Evolutionary conservation across 2,888 invertebrate species (phyloP).

Genomic region (Leucoma salicis): DNA sequence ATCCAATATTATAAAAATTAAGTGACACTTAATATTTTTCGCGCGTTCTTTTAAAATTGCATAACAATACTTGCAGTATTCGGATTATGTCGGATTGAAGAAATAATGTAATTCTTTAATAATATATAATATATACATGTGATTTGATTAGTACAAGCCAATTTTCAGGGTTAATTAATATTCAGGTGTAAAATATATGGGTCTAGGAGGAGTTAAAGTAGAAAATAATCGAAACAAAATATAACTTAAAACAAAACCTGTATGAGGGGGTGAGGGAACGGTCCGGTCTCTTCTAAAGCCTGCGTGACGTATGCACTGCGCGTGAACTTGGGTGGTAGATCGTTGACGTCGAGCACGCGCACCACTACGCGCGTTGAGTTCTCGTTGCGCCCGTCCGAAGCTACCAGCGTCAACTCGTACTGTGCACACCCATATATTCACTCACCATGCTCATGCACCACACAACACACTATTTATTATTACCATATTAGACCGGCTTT

Average conservation of each 20-base stretch:
- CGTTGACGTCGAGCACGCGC: slow-evolving; percentile 93
- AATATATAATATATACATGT: background rate
- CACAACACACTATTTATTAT: slow-evolving; percentile 11
- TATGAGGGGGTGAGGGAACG: slow-evolving; percentile 86
- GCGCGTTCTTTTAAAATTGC: too few species aligned
- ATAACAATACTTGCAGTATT: too few species aligned
- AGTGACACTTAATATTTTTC: too few species aligned
- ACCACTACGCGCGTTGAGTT: slow-evolving; percentile 92
- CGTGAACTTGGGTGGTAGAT: slow-evolving; percentile 92
- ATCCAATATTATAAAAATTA: background rate
- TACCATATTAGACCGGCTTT: background rate
- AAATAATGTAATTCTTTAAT: background rate
- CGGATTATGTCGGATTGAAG: background rate
- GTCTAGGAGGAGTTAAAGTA: background rate
- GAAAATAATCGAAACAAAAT: slow-evolving; percentile 31
- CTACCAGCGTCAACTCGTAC: slow-evolving; percentile 94
- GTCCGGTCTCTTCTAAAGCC: slow-evolving; percentile 89
- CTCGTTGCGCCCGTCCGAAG: slow-evolving; percentile 95
- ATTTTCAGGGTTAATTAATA: too few species aligned
- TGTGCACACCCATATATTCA: slow-evolving; percentile 77
- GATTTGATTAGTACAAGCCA: background rate
- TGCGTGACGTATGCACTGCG: slow-evolving; percentile 87
- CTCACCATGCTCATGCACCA: slow-evolving; percentile 75
- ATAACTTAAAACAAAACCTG: slow-evolving; percentile 82
- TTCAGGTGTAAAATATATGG: too few species aligned